A percentile compares a stretch with the other conserved stretches of the same genome.
Evolutionary conservation across 2,113 vertebrate species (phyloP).

Genomic region (Atlantisia rogersi): DNA sequence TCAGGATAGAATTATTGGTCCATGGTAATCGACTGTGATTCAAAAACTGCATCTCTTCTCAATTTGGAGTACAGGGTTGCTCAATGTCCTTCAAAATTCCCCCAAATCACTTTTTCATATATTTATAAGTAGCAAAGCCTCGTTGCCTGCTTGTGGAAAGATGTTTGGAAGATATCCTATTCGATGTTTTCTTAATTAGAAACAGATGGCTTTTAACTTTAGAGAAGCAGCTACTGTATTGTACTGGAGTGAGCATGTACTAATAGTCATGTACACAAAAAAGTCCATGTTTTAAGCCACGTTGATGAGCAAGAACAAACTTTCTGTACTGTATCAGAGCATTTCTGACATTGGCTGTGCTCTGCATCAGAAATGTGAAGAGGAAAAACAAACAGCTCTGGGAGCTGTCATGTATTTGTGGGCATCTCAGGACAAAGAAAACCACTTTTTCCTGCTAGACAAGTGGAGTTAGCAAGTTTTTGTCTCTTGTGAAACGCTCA

Average conservation of each 20-base stretch:
- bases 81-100: background rate
- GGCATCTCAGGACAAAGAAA: background rate
- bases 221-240: constrained; percentile 50
- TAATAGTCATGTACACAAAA: background rate
- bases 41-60: background rate
- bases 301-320: background rate
- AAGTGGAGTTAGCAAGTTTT: background rate
- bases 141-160: background rate
- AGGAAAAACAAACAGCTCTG: background rate
- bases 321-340: background rate
- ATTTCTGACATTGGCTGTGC: background rate
- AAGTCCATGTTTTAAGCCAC: background rate
- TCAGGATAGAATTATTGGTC: background rate
- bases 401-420: background rate
- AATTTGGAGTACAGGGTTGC: background rate
- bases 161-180: constrained; percentile 49
- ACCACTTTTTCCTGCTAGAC: background rate
- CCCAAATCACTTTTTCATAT: background rate
- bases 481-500: accelerated
- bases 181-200: constrained; percentile 25
- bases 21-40: background rate
- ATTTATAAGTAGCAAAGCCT: background rate
- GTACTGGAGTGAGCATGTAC: background rate
- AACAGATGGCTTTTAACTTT: constrained; percentile 28
- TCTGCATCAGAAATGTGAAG: background rate